Evolutionary conservation across 2,113 vertebrate genomes (phyloP).

Genomic region (Smithornis capensis): DNA sequence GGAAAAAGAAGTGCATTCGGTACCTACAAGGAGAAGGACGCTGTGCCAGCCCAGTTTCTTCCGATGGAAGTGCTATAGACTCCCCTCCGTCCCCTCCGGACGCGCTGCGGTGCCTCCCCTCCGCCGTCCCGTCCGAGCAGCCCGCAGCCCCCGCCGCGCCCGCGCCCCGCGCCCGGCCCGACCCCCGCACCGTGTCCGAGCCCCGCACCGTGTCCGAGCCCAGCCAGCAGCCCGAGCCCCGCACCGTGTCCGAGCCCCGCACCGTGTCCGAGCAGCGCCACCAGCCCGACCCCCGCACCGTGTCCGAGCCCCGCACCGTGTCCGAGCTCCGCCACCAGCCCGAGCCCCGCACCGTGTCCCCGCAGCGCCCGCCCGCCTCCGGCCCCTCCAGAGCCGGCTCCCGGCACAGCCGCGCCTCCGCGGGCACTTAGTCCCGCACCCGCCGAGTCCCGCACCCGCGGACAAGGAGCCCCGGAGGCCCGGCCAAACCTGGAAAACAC

Average conservation of each 20-base stretch:
- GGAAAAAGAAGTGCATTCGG: slow-evolving; percentile 99
- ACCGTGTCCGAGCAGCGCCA: no score
- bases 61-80: slow-evolving; percentile 98
- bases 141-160: slow-evolving; percentile 73
- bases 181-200: slow-evolving; percentile 55
- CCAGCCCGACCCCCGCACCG: no score
- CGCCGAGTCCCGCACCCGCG: background rate
- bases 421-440: slow-evolving; percentile 54
- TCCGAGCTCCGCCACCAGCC: no score
- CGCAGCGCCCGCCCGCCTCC: slow-evolving; percentile 60
- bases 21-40: slow-evolving; percentile 94
- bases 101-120: slow-evolving; percentile 72
- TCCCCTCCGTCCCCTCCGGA: slow-evolving; percentile 82
- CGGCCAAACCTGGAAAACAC: background rate
- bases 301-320: no score
- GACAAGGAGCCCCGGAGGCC: background rate
- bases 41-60: slow-evolving; percentile 96
- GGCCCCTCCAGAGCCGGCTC: slow-evolving; percentile 62
- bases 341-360: no score
- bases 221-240: no score
- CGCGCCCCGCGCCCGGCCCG: slow-evolving; percentile 58
- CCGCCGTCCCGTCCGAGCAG: slow-evolving; percentile 75
- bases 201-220: no score
- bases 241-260: no score
- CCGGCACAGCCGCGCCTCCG: slow-evolving; percentile 34